phyloP scores from a whole-genome alignment of 2,888 invertebrate species.

The Coecobrya sp. region DNA sequence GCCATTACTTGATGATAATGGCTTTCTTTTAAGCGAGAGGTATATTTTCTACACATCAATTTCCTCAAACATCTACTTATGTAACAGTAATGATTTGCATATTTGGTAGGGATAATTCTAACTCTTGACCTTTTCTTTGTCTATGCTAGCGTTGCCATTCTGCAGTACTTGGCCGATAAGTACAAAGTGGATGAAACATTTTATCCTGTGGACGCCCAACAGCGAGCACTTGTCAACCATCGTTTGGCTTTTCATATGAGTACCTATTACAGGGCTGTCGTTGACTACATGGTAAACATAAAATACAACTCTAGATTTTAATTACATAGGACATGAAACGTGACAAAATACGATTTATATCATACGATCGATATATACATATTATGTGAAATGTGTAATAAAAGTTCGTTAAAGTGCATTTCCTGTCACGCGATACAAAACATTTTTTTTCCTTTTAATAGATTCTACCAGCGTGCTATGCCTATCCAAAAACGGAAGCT shows the following conservation, averaged over 20 bases:
- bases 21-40: conserved; percentile 93
- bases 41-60: conserved; percentile 86
- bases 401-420: conserved; percentile 39
- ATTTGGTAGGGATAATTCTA: neutral
- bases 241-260: conserved; percentile 93
- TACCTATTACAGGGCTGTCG: conserved; percentile 92
- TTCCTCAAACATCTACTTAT: no score
- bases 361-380: neutral
- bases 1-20: conserved; percentile 93
- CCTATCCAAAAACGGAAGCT: conserved; percentile 91
- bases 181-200: conserved; percentile 91
- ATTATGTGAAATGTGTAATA: neutral
- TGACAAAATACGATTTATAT: neutral
- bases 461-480: conserved; percentile 94
- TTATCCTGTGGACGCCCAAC: conserved; percentile 92
- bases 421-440: conserved; percentile 51
- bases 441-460: conserved; percentile 86
- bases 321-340: neutral
- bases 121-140: conserved; percentile 30
- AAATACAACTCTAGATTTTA: neutral
- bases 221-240: conserved; percentile 93
- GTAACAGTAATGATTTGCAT: neutral
- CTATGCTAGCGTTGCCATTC: conserved; percentile 89
- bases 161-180: conserved; percentile 93
- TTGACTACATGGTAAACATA: conserved; percentile 89